phyloP scores from a whole-genome alignment of 2,113 vertebrate species.

The Xyliphius kryptos region DNA sequence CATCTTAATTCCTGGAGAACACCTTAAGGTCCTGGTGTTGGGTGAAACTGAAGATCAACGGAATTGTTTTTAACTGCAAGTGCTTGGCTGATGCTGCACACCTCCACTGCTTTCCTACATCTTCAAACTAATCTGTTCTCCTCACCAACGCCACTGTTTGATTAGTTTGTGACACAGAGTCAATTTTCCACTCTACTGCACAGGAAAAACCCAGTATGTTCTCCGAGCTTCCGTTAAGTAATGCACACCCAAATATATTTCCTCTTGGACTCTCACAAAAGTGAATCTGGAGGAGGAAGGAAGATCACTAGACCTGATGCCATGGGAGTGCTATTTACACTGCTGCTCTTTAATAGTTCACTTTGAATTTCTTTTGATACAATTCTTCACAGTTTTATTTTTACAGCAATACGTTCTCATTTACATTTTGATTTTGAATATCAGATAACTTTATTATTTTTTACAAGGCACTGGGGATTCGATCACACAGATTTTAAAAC shows the following conservation, averaged over 20 bases:
- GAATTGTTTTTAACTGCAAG: constrained; percentile 10
- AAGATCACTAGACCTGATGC: constrained; percentile 11
- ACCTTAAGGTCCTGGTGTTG: constrained; percentile 10
- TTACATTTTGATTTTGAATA: not conserved
- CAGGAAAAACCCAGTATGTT: constrained; percentile 49
- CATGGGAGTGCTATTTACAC: constrained; percentile 26
- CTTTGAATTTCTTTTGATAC: not conserved
- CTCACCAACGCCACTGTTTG: constrained; percentile 52
- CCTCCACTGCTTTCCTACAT: constrained; percentile 3
- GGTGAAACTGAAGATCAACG: constrained; percentile 1
- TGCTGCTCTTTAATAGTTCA: constrained; percentile 14
- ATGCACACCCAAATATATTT: not conserved
- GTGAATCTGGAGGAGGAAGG: not conserved
- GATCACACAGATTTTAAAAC: no score
- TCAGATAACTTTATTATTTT: not conserved
- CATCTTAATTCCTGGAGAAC: not conserved
- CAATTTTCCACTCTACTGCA: constrained; percentile 64
- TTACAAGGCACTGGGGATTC: no score
- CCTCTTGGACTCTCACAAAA: not conserved
- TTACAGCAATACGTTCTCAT: not conserved
- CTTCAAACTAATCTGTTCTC: constrained; percentile 30
- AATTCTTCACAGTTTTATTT: not conserved
- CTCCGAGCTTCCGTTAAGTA: constrained; percentile 45
- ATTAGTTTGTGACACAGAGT: constrained; percentile 64
- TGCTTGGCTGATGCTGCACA: not conserved